These are phyloP conservation scores for Pseudoips prasinana DNA, from an alignment of 2,888 invertebrate genomes.

Conservation along the genomic window DNA sequence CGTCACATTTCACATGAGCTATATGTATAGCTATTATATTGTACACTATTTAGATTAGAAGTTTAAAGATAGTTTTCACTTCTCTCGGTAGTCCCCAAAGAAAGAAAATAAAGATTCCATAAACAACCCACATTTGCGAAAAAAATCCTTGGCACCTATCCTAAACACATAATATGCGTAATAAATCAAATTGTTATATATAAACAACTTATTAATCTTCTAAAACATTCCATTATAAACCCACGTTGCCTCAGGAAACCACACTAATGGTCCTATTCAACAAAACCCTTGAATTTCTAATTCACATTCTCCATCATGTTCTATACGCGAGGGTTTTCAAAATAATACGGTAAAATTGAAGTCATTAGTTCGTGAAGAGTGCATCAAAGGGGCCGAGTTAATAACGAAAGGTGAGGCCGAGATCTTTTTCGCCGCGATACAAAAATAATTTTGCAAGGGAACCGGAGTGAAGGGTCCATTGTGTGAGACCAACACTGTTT, in stretches of 20 bases:
- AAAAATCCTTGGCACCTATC: no score
- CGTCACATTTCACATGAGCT: no score
- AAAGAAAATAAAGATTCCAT: no score
- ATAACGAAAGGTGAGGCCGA: conserved; percentile 73
- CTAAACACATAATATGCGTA: no score
- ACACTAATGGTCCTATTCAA: conserved; percentile 9
- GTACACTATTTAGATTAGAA: no score
- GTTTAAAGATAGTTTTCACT: no score
- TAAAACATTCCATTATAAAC: background rate
- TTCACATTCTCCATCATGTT: conserved; percentile 39
- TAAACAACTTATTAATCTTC: no score
- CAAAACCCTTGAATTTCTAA: conserved; percentile 32
- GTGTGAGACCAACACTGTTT: conserved; percentile 49
- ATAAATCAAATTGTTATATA: no score
- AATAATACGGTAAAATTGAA: conserved; percentile 61
- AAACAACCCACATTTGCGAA: no score
- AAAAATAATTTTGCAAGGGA: conserved; percentile 51
- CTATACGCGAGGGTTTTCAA: conserved; percentile 38
- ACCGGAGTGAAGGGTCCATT: conserved; percentile 40
- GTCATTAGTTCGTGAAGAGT: conserved; percentile 69
- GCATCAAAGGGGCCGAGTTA: conserved; percentile 72
- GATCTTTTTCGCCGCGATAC: conserved; percentile 62
- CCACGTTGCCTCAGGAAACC: no score
- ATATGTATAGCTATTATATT: no score
- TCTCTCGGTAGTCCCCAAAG: no score